phyloP scores from a whole-genome alignment of 1,140 invertebrate species.

The Harpegnathos saltator region DNA sequence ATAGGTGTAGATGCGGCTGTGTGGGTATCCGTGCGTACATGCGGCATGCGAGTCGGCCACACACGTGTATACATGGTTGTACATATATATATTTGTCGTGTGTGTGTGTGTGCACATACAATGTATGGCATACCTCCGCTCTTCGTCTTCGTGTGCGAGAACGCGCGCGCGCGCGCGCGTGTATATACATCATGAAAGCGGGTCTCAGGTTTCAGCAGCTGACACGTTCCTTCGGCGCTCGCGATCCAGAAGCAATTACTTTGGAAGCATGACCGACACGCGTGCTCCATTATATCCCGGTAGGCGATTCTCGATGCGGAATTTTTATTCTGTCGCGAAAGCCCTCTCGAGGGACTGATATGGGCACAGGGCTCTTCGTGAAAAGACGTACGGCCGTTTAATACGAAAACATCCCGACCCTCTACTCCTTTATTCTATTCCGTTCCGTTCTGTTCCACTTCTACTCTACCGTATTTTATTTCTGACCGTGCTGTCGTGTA shows the following conservation, averaged over 20 bases:
- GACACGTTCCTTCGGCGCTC: slow-evolving; percentile 60
- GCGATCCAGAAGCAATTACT: slow-evolving; percentile 64
- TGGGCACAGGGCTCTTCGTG: neutral
- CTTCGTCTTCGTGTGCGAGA: too few species aligned
- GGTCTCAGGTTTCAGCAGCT: slow-evolving; percentile 57
- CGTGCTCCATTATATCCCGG: slow-evolving; percentile 57
- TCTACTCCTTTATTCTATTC: too few species aligned
- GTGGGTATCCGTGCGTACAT: too few species aligned
- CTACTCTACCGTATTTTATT: too few species aligned
- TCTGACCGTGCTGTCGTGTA: neutral
- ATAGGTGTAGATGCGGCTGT: too few species aligned
- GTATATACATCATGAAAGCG: slow-evolving; percentile 44
- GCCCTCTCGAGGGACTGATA: neutral
- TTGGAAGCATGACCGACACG: slow-evolving; percentile 62
- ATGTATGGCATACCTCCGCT: too few species aligned
- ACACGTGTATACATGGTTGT: too few species aligned
- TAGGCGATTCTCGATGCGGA: slow-evolving; percentile 5
- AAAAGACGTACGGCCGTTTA: neutral
- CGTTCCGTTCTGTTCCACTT: too few species aligned
- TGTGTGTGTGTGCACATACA: too few species aligned
- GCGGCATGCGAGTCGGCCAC: too few species aligned
- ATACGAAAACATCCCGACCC: neutral
- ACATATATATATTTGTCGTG: too few species aligned
- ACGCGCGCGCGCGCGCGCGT: neutral
- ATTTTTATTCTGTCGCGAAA: slow-evolving; percentile 50